Base-by-base conservation (phyloP, 2,888 invertebrate genomes). In the Lutraria lutraria region DNA sequence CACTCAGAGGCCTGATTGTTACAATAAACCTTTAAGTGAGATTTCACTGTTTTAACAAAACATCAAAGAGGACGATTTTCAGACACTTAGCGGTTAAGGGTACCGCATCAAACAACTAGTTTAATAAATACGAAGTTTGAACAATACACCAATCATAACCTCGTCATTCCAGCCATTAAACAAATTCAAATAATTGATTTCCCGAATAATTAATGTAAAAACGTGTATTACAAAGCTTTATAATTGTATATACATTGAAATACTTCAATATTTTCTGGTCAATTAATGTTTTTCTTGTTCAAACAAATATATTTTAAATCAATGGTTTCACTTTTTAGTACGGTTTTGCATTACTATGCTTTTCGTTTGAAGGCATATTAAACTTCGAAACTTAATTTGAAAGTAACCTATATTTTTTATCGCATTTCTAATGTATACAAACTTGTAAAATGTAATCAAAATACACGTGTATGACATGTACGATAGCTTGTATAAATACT, bases 241-340 rank as follows among this genome's bases (percentile, higher is more conserved):
- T 25, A 25, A 4, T 4, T 25, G 21, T 25, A 63, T 25, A 10
- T 63, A 15, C 25, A 31, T 6, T n/a, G 3, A 76, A 31, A 6
- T 34, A 19, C 76, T 19, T 43, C 31, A 31, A 31, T 76, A 16
- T 76, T 13, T 68, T 68, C 63, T 76, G 31, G 29, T 76, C 34
- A 15, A 31, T 76, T 31, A 31, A 15, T 76, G 13, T 31, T 16
- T 31, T 76, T 31, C 76, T 76, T 76, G 76, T 76, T 76, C 76
- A 76, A 76, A 76, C 34, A 76, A 76, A 76, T 76, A 31, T 31
- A 76, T 34, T 31, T 76, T 76, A 31, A 76, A 76, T 76, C 76
- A 34, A 76, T 76, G 76, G 31, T 31, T 34, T 19, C 21, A 76
- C 19, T 12, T 31, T 31, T 34, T 15, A 31, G 31, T 19, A 31